phyloP scores from a whole-genome alignment of 2,113 vertebrate species.

The Lethenteron reissneri region DNA sequence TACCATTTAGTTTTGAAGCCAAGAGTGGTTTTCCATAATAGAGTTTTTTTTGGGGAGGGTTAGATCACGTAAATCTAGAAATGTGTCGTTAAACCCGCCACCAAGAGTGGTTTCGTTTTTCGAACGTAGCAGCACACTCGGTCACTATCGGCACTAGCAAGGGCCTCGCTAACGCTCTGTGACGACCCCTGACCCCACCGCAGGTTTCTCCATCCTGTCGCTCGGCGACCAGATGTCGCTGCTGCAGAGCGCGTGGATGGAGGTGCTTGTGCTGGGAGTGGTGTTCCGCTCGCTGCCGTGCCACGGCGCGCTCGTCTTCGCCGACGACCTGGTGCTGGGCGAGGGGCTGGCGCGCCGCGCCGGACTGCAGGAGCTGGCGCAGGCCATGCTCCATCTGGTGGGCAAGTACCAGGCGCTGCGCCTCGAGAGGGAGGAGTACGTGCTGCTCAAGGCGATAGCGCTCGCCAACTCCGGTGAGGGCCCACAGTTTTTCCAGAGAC shows the following conservation, averaged over 20 bases:
- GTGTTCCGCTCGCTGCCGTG: background rate
- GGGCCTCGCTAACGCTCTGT: no score
- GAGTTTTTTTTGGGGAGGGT: no score
- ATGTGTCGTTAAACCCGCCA: no score
- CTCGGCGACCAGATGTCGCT: conserved; percentile 1
- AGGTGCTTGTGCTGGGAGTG: conserved; percentile 1
- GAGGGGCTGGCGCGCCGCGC: background rate
- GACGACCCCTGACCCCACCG: background rate
- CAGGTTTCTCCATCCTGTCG: background rate
- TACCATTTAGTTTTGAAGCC: no score
- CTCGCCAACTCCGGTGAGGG: conserved; percentile 2
- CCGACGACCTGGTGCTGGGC: background rate
- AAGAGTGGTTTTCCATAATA: no score
- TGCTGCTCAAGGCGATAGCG: background rate
- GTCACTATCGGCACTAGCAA: no score
- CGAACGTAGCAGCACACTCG: no score
- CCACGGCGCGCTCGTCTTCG: background rate
- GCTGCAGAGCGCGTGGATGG: conserved; percentile 1
- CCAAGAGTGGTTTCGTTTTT: no score
- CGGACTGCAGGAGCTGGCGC: background rate
- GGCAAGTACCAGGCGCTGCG: background rate
- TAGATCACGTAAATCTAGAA: no score
- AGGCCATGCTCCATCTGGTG: background rate
- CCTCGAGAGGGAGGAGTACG: background rate
- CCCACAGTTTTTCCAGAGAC: no score